These are phyloP conservation scores for Pemphigus obesinymphae DNA, from an alignment of 1,140 invertebrate genomes.

Conservation along the genomic window DNA sequence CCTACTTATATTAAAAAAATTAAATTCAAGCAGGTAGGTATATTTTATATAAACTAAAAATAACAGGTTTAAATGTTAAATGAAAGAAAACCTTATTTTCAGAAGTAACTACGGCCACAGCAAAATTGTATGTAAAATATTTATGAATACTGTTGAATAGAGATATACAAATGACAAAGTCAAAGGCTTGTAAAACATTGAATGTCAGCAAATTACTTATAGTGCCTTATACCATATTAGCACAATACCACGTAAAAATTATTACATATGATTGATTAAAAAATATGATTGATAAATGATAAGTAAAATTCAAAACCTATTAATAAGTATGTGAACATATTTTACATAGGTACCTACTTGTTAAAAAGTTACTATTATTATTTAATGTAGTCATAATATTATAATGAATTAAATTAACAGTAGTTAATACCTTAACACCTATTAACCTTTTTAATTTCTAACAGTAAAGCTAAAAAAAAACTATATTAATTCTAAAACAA, in stretches of 20 bases:
- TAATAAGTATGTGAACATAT: background rate
- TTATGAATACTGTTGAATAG: background rate
- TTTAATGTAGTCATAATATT: background rate
- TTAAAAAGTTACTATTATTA: background rate
- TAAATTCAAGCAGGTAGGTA: no score
- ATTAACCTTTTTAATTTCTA: no score
- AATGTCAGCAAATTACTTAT: background rate
- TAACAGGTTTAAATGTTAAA: background rate
- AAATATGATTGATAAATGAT: background rate
- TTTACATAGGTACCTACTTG: background rate
- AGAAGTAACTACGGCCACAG: background rate
- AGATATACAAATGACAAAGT: background rate
- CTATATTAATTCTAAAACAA: no score
- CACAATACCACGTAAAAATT: no score
- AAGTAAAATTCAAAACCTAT: background rate
- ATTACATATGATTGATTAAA: background rate
- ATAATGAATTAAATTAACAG: background rate
- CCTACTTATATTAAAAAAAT: no score
- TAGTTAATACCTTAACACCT: no score
- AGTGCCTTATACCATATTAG: no score
- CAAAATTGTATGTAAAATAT: background rate
- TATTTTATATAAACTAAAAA: background rate
- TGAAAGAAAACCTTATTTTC: slow-evolving; percentile 3
- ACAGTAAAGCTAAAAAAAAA: no score
- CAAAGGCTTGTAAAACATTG: background rate